Conservation (phyloP, 2,888 invertebrate genomes). For the Zygaena filipendulae region DNA sequence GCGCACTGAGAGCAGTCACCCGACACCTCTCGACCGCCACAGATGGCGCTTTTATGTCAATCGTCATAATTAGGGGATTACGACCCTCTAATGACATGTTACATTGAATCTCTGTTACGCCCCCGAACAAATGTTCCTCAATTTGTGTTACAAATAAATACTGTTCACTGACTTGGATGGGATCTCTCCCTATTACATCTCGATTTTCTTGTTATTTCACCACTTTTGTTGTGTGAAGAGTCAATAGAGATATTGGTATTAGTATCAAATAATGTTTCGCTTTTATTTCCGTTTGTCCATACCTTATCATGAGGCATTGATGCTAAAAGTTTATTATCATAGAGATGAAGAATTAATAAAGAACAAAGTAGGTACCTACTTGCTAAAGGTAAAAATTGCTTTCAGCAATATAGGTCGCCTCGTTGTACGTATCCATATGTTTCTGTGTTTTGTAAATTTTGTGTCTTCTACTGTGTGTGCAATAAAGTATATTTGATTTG, state of each 20-base stretch:
- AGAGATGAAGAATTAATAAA: too few species aligned
- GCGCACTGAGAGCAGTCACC: conserved; percentile 37
- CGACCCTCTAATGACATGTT: conserved; percentile 60
- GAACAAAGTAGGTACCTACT: too few species aligned
- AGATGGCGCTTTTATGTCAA: conserved; percentile 67
- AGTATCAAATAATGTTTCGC: conserved; percentile 3
- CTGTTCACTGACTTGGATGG: conserved; percentile 38
- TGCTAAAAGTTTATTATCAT: too few species aligned
- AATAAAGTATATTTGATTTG: too few species aligned
- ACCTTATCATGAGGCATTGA: too few species aligned
- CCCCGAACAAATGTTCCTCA: conserved; percentile 56
- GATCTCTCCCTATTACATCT: conserved; percentile 21
- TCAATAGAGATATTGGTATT: conserved; percentile 14
- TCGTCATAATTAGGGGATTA: conserved; percentile 68
- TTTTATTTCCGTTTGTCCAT: too few species aligned
- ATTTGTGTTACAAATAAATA: conserved; percentile 35
- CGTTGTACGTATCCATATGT: too few species aligned
- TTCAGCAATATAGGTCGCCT: too few species aligned
- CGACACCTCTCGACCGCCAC: conserved; percentile 57
- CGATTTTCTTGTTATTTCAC: conserved; percentile 16
- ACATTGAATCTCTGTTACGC: conserved; percentile 59
- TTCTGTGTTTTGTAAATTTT: too few species aligned
- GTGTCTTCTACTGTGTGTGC: too few species aligned
- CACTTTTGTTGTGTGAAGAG: conserved; percentile 11
- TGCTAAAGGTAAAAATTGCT: too few species aligned